Evolutionary conservation across 2,888 invertebrate genomes (phyloP), one percentile per base, ranked within the genome.

Genomic region (Hydroisotoma schaefferi): DNA sequence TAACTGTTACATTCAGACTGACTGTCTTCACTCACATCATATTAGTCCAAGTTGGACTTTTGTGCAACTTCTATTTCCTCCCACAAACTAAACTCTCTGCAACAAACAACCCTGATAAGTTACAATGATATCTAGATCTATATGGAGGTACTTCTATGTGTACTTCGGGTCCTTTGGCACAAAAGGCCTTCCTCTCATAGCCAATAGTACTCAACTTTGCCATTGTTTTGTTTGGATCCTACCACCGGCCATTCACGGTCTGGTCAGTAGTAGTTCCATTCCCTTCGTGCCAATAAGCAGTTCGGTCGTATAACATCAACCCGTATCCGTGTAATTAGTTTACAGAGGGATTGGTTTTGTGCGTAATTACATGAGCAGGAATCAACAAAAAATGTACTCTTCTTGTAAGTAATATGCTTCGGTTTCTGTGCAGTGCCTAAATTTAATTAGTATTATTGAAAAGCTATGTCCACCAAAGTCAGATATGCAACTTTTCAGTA

Each of bases 1-100:
- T 69, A 69, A 69, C 64, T 69, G 68, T 57, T 68, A 63, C 58
- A 57, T 57, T 48, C 49, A 58, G 37, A 15, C 46, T 25, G 26
- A 49, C 49, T 49, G 49, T 49, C 49, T 49, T 49, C 28, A 27
- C 49, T 49, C 49, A 27, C 49, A 27, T 27, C 26, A 49, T 27
- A 27, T 49, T 49, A 46, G 33, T 10, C 12, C 8, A 8, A 12
- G 8, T 10, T 33, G 12, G 8, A 12, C 6, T 27, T 28, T 49
- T 27, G 49, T 49, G 26, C 49, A 25, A 49, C 46, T 38, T 51
- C 49, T 48, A 57, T 48, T 57, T 53, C 49, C 44, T 58, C 37
- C 46, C 46, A 27, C 29, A 40, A 48, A 28, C 40, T 48, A 40
- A 25, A n/a, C 46, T 53, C 53, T 59, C 54, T 47, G 26, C 47